Evolutionary conservation across 2,888 invertebrate species (phyloP).

Genomic region (Cosmorhoe ocellata): DNA sequence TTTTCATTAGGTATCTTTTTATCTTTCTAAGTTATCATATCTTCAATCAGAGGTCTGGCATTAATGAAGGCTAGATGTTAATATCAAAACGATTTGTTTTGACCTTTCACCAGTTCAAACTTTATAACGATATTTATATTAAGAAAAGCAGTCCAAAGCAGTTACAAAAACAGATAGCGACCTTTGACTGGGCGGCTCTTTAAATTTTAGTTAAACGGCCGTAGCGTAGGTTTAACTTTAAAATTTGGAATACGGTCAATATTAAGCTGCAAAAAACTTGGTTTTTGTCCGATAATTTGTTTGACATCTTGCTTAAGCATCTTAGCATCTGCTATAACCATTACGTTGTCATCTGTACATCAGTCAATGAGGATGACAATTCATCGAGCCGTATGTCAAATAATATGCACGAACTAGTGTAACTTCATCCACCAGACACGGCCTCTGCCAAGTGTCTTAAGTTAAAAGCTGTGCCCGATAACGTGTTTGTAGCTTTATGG

Average conservation of each 20-base stretch:
- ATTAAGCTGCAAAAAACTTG: too few species aligned
- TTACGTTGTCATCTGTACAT: too few species aligned
- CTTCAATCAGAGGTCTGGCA: constrained; percentile 6
- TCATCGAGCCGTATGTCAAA: too few species aligned
- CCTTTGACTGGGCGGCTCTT: constrained; percentile 20
- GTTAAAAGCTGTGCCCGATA: too few species aligned
- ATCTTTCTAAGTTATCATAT: constrained; percentile 7
- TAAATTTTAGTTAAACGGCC: constrained; percentile 1
- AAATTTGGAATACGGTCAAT: constrained; percentile 13
- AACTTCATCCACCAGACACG: too few species aligned
- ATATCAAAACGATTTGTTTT: constrained; percentile 19
- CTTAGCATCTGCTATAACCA: too few species aligned
- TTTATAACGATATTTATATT: constrained; percentile 10
- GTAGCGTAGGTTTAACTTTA: constrained; percentile 19
- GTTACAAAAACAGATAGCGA: constrained; percentile 21
- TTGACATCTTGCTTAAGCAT: too few species aligned
- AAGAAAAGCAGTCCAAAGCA: constrained; percentile 22
- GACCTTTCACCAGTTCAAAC: constrained; percentile 21
- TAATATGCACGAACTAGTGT: too few species aligned
- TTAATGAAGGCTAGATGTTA: constrained; percentile 18
- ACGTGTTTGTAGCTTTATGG: neutral
- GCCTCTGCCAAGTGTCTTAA: too few species aligned
- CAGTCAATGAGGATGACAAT: too few species aligned
- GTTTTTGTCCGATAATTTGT: too few species aligned
- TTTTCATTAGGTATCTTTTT: too few species aligned